phyloP scores from a whole-genome alignment of 2,888 invertebrate species.

The Barypeithes pellucidus region DNA sequence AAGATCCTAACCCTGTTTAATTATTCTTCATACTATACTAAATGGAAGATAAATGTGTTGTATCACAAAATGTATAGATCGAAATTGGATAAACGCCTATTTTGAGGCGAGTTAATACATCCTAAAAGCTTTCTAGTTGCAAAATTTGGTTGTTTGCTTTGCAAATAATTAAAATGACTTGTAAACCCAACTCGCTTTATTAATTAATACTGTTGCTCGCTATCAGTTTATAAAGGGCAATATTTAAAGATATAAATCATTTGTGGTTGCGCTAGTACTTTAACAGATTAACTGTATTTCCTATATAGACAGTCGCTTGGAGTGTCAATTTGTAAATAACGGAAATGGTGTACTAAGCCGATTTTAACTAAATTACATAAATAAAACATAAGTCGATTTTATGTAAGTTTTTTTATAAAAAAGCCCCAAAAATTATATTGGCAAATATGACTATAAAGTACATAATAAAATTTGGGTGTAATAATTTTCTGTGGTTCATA shows the following conservation, averaged over 20 bases:
- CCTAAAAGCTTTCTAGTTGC: not conserved
- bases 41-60: no score
- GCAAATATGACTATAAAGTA: no score
- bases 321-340: not conserved
- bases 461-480: no score
- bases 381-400: no score
- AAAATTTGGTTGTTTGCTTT: not conserved
- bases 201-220: constrained; percentile 5
- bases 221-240: not conserved
- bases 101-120: not conserved
- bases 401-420: no score
- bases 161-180: not conserved
- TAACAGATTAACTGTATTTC: not conserved
- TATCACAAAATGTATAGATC: not conserved
- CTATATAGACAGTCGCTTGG: not conserved
- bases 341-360: no score
- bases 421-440: no score
- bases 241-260: constrained; percentile 1
- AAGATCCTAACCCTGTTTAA: no score
- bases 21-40: no score
- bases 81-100: not conserved
- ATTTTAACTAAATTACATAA: no score
- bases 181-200: not conserved
- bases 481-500: no score
- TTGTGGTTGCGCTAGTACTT: not conserved